Evolutionary conservation across 2,888 invertebrate genomes (phyloP).

Genomic region (Philaethria dido): DNA sequence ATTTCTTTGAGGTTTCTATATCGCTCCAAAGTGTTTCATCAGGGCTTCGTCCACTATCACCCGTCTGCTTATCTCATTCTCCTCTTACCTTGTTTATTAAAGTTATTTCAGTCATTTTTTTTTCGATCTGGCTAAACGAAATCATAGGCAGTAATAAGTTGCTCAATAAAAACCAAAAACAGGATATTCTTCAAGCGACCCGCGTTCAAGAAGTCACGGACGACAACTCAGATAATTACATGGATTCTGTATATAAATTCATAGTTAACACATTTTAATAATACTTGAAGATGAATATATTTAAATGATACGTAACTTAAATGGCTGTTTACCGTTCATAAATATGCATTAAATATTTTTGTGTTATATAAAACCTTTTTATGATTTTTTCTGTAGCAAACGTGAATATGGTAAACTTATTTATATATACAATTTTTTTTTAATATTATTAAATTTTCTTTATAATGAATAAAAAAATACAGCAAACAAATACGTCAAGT

Average conservation of each 20-base stretch:
- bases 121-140: background rate
- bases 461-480: too few relatives aligned
- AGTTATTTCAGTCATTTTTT: background rate
- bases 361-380: background rate
- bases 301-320: background rate
- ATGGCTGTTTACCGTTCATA: background rate
- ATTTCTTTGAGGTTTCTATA: too few relatives aligned
- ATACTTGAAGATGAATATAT: conserved; percentile 17
- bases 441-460: too few relatives aligned
- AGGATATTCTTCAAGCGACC: conserved; percentile 20
- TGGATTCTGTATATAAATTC: conserved; percentile 8
- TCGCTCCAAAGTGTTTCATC: too few relatives aligned
- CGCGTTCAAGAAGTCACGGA: conserved; percentile 21
- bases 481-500: too few relatives aligned
- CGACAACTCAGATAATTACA: conserved; percentile 8
- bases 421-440: too few relatives aligned
- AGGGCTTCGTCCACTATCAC: too few relatives aligned
- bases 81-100: too few relatives aligned
- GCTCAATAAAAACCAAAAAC: conserved; percentile 19
- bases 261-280: background rate
- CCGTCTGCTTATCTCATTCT: too few relatives aligned
- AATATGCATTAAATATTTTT: conserved; percentile 7
- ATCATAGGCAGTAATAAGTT: background rate
- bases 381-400: too few relatives aligned
- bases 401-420: too few relatives aligned